Percentiles rank a stretch among this genome's conserved stretches.
Evolutionary conservation across 2,797 vertebrate species (phyloP).

Genomic region (Falco cherrug): DNA sequence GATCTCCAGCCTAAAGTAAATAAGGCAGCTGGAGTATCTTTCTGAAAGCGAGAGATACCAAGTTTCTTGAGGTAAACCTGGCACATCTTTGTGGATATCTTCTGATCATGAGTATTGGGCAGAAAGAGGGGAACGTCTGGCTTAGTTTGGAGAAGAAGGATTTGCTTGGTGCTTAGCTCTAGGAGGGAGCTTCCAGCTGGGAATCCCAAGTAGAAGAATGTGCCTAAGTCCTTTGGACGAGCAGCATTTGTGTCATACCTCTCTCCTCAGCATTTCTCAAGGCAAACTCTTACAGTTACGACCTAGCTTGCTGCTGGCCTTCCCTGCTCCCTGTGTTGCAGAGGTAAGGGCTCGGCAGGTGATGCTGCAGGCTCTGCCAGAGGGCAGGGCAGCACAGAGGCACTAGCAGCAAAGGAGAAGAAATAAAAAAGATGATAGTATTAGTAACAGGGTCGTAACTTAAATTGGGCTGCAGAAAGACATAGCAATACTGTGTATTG

Average conservation of each 20-base stretch:
- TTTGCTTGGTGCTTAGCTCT: neutral
- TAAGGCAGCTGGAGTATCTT: neutral
- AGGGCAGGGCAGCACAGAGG: neutral
- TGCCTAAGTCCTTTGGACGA: neutral
- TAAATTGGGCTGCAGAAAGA: neutral
- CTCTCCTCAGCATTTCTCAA: neutral
- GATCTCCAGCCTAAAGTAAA: neutral
- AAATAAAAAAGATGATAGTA: neutral
- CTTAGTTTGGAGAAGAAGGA: neutral
- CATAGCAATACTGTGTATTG: neutral
- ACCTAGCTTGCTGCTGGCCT: neutral
- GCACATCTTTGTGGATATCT: neutral
- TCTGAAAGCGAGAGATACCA: neutral
- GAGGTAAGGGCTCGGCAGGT: too few relatives aligned
- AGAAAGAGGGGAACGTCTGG: neutral
- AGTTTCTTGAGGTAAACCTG: neutral
- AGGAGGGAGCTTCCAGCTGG: neutral
- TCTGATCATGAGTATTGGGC: neutral
- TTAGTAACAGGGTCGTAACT: neutral
- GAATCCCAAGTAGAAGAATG: neutral
- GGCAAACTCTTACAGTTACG: neutral
- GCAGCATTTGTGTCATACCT: neutral
- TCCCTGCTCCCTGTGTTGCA: neutral
- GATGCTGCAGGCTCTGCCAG: neutral
- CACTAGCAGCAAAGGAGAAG: neutral